A percentile compares a stretch with the other conserved stretches of the same genome.
These are phyloP conservation scores for Augiades crinisus DNA, from an alignment of 2,888 invertebrate species.

Conservation along the genomic window DNA sequence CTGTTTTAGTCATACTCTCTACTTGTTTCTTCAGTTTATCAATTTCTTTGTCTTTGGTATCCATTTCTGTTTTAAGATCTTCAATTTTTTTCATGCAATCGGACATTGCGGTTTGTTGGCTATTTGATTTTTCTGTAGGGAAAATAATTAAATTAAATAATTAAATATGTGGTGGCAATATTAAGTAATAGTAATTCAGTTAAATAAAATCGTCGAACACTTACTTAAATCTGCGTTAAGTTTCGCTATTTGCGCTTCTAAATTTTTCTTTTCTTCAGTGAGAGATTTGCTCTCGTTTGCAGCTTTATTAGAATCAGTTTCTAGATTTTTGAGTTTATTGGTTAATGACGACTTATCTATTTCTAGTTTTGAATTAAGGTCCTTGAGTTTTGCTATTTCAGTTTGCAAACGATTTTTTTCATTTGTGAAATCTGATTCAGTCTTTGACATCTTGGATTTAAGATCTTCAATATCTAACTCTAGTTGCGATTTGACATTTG, in stretches of 20 bases:
- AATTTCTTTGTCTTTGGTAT: conserved; percentile 83
- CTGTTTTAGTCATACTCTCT: conserved; percentile 67
- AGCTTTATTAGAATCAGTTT: conserved; percentile 65
- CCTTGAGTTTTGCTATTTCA: conserved; percentile 77
- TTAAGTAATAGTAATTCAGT: too few species aligned
- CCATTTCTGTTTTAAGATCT: conserved; percentile 83
- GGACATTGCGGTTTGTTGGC: conserved; percentile 77
- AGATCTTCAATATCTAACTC: conserved; percentile 79
- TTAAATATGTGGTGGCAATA: too few species aligned
- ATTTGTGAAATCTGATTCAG: conserved; percentile 74
- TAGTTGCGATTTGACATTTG: conserved; percentile 67
- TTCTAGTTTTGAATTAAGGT: conserved; percentile 70
- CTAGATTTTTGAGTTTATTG: conserved; percentile 55
- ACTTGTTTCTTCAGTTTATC: conserved; percentile 83
- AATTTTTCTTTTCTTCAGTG: conserved; percentile 83
- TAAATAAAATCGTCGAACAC: conserved; percentile 34
- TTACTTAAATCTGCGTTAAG: conserved; percentile 83
- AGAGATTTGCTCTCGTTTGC: conserved; percentile 74
- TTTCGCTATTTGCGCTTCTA: conserved; percentile 82
- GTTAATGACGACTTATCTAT: conserved; percentile 62
- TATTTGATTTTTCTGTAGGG: conserved; percentile 77
- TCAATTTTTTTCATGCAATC: conserved; percentile 83
- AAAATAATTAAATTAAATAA: conserved; percentile 7
- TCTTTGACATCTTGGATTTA: conserved; percentile 70
- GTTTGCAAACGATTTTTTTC: conserved; percentile 75